Base-by-base conservation (phyloP, 2,113 vertebrate species). In the Sinocyclocheilus anophthalmus region DNA sequence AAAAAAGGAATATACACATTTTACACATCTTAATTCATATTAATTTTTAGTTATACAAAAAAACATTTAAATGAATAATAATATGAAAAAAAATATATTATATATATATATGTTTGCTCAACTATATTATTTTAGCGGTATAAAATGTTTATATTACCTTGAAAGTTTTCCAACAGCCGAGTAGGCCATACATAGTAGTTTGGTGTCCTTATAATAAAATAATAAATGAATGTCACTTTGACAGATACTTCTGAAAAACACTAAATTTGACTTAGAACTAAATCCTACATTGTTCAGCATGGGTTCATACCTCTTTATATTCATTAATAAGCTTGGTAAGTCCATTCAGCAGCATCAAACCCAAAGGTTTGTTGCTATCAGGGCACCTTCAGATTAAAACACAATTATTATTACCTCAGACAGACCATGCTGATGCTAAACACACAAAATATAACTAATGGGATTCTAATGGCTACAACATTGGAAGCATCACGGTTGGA, bases 271-370 rank as follows among this genome's bases (percentile, higher is more conserved):
- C 3, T 10, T 7, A 65, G 8, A 48, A n/a, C 9, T 30, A 11
- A 53, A 77, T 26, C 5, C 9, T 16, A 4, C 12, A 80, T 30
- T 42, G 7, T 18, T 67, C 1, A 42, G 22, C 12, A 72, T 37
- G 48, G 10, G 3, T 57, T 16, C 93, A 95, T 95, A 99, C 98
- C 96, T 99, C 97, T 92, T 99, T 99, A 91, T 98, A 98, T 92
- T 99, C 98, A 91, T 97, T 99, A 81, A 99, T 99, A 87, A 99
- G 95, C 87, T 99, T 99, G 73, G 98, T 99, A n/a, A 99, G 96
- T 73, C 98, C 98, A 92, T 99, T 99, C 77, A 99, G 95, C 90
- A 99, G 96, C 98, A 99, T 98, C n/a, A 98, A 95, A 75, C 98
- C 98, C 86, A 99, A 92, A 1, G 97, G 98, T 61, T 98, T 99